Conservation (phyloP, 1,140 invertebrate genomes). For the Thrips palmi region DNA sequence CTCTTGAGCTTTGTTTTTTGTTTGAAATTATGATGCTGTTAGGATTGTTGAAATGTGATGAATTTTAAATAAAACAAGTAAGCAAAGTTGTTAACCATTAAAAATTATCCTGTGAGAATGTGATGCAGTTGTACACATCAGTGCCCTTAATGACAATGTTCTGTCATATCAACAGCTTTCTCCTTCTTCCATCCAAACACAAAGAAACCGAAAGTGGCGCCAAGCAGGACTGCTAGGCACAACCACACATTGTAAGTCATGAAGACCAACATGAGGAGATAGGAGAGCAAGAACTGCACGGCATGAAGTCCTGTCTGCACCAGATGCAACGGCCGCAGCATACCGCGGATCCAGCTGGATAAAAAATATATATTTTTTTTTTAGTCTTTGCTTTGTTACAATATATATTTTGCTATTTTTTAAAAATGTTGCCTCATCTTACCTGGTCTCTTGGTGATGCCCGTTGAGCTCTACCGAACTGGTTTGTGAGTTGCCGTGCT, state of each 20-base stretch:
- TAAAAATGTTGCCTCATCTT: slow-evolving; percentile 1
- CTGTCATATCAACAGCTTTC: slow-evolving; percentile 76
- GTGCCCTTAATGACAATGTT: slow-evolving; percentile 84
- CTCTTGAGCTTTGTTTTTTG: too few relatives aligned
- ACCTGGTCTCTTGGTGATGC: too few relatives aligned
- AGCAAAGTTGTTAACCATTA: too few relatives aligned
- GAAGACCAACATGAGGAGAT: slow-evolving; percentile 92
- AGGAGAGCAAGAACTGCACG: slow-evolving; percentile 75
- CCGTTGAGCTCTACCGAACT: too few relatives aligned
- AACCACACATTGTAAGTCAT: slow-evolving; percentile 98
- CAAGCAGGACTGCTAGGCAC: slow-evolving; percentile 74
- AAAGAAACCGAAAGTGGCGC: slow-evolving; percentile 80
- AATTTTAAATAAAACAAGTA: too few relatives aligned
- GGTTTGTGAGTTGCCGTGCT: too few relatives aligned
- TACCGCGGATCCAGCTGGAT: slow-evolving; percentile 43
- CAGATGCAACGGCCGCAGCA: slow-evolving; percentile 60
- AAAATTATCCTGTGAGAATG: too few relatives aligned
- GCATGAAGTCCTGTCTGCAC: slow-evolving; percentile 78
- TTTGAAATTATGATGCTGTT: too few relatives aligned
- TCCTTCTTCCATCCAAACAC: slow-evolving; percentile 86
- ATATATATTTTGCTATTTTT: not conserved
- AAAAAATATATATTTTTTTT: slow-evolving; percentile 13
- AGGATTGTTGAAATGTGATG: too few relatives aligned
- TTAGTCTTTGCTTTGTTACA: slow-evolving; percentile 7
- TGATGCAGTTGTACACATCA: too few relatives aligned